Evolutionary conservation across 2,113 vertebrate species (phyloP).

Genomic region (Antechinus stuartii): DNA sequence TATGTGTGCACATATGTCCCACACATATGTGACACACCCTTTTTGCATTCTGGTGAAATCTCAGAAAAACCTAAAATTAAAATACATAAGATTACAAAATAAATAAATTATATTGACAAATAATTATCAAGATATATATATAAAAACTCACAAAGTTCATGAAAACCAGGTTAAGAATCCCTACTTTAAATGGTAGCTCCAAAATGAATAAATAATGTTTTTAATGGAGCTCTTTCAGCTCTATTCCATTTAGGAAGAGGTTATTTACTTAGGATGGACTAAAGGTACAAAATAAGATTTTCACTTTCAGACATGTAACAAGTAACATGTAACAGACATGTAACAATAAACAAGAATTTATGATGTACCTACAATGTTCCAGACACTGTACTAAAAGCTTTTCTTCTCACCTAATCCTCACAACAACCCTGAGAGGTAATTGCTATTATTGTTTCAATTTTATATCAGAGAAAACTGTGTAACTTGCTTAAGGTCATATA

Average conservation of each 20-base stretch:
- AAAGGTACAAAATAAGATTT: not conserved
- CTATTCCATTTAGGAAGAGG: not conserved
- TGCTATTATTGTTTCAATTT: not conserved
- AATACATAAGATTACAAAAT: slow-evolving; percentile 21
- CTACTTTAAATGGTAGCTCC: not conserved
- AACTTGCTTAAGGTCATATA: not conserved
- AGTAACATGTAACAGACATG: not conserved
- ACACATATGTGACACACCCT: not conserved
- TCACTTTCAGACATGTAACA: not conserved
- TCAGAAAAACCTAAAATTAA: slow-evolving; percentile 30
- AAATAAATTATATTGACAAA: not conserved
- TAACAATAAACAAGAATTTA: not conserved
- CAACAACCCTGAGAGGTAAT: not conserved
- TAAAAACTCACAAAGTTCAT: not conserved
- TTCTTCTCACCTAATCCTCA: not conserved
- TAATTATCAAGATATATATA: not conserved
- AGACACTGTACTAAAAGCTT: not conserved
- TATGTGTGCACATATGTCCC: too few relatives aligned
- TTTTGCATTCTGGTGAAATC: not conserved
- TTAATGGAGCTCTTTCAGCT: not conserved
- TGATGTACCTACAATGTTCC: not conserved
- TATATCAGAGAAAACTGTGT: not conserved
- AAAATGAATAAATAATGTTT: not conserved
- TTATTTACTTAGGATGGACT: not conserved
- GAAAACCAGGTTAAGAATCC: not conserved